Evolutionary conservation across 2,888 invertebrate species (phyloP), one percentile per base, ranked within the genome.

Genomic region (Glaucopsyche alexis): DNA sequence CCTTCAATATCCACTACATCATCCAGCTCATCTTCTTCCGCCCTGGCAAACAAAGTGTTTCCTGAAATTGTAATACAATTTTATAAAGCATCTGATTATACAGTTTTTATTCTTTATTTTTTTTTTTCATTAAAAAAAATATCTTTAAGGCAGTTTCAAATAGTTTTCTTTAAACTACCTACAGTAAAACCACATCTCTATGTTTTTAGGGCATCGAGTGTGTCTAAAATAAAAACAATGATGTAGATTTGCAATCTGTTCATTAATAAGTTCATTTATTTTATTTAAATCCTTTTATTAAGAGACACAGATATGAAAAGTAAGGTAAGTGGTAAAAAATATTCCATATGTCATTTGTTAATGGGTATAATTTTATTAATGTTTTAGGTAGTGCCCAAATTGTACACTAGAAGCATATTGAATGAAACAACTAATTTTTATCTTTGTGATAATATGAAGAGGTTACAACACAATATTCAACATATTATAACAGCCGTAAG

Each of bases 1-100:
- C 94, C 94, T 78, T 95, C 95, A 75, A 95, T 95, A 79, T 95
- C 95, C 14, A 94, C 95, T 79, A 95, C 95, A 85, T 95, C 95
- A 82, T 96, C 96, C 11, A 95, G 85, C 79, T 95, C 95, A 79
- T 96, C 96, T 85, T 96, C 95, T 77, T 95, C 94, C 67, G 94
- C 95, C 85, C 91, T 93, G 16, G 94, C 94, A 71, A 95, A 86
- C 84, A 92, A 83, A 81, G 84, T 86, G 81, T 87, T 90, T 7
- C 85, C 92, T 92, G 85, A 52, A 74, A 90, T 86, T 42, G 60
- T 42, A 74, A 72, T 72, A 71, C 42, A 8, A 40, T 29, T 38
- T 13, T 14, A 42, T 65, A 71, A 55, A 52, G 45, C 71, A 70
- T 29, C 67, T 71, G 71, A 47, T 40, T 16, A 3, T 29, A 29